Base-by-base conservation (phyloP, 2,113 vertebrate genomes). In the Clarias magur region DNA sequence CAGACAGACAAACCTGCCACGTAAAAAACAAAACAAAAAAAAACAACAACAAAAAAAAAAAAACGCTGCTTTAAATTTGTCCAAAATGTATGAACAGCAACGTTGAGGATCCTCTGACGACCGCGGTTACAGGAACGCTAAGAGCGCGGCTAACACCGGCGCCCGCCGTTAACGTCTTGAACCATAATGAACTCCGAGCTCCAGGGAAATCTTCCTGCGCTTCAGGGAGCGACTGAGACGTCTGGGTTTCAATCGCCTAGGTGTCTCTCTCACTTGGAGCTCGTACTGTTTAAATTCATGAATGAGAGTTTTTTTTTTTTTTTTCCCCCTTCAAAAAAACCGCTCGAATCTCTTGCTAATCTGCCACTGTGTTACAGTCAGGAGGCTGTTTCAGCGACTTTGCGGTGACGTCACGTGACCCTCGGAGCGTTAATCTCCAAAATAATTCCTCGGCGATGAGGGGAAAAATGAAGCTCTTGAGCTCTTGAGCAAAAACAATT, bases 61-160 rank as follows among this genome's bases (percentile, higher is more conserved):
- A 60, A 1, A 1, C 59, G 7, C 48, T 8, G 48, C 59, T 21
- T 60, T 19, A 21, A 60, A 21, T 60, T 60, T 60, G 59, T 60
- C 59, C 59, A 21, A 60, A 60, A 60, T 60, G 59, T 21, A 60
- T 6, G 7, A 6, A 17, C 59, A 6, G 57, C 19, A 60, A 48
- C 7, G 48, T 48, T 48, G 48, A 48, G 48, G 48, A 48, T 48
- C 48, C 7, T 0, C 48, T 79, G 87, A 30, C 80, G 88, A 92
- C 92, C 83, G 89, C 91, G 90, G 88, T 90, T 91, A 90, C 87
- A 91, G 89, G 86, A 92, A 93, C 38, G 76, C 83, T 79, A 84
- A 90, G 88, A 88, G 89, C 90, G 54, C 91, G 53, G 88, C 90
- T 92, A 92, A 92, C 90, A 88, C 85, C 30, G 19, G 87, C 88